A percentile compares a stretch with the other conserved stretches of the same genome.
Conservation (phyloP, 2,797 vertebrate species). For the Percopsis omiscomaycus region DNA sequence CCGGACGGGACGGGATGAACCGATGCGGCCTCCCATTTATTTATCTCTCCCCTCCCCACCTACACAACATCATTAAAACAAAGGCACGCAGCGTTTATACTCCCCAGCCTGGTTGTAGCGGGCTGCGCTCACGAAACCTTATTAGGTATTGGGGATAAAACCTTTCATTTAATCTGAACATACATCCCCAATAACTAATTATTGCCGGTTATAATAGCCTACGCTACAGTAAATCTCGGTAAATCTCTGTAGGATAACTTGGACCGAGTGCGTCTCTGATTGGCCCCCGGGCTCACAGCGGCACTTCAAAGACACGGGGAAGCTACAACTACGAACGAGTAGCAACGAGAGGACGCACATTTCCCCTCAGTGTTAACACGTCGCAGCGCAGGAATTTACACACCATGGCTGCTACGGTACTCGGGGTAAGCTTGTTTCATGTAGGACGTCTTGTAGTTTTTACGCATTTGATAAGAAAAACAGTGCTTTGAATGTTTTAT, state of each 20-base stretch:
- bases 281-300: slow-evolving; percentile 80
- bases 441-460: too few relatives aligned
- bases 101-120: too few relatives aligned
- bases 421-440: slow-evolving; percentile 86
- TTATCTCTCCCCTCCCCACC: slow-evolving; percentile 30
- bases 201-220: too few relatives aligned
- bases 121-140: too few relatives aligned
- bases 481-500: background rate
- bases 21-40: slow-evolving; percentile 58
- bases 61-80: slow-evolving; percentile 28
- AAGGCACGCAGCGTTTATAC: background rate
- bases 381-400: slow-evolving; percentile 7
- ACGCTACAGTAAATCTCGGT: background rate
- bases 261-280: slow-evolving; percentile 70
- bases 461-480: too few relatives aligned
- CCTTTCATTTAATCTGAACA: too few relatives aligned
- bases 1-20: slow-evolving; percentile 59
- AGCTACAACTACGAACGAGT: slow-evolving; percentile 83
- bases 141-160: too few relatives aligned
- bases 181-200: too few relatives aligned
- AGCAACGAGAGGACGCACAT: slow-evolving; percentile 62
- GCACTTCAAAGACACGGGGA: slow-evolving; percentile 90
- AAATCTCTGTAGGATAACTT: slow-evolving; percentile 37
- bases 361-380: slow-evolving; percentile 12
- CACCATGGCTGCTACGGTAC: slow-evolving; percentile 93